Percentiles rank a stretch among this genome's conserved stretches.
Evolutionary conservation across 2,888 invertebrate genomes (phyloP).

Genomic region (Harpalus rubripes): DNA sequence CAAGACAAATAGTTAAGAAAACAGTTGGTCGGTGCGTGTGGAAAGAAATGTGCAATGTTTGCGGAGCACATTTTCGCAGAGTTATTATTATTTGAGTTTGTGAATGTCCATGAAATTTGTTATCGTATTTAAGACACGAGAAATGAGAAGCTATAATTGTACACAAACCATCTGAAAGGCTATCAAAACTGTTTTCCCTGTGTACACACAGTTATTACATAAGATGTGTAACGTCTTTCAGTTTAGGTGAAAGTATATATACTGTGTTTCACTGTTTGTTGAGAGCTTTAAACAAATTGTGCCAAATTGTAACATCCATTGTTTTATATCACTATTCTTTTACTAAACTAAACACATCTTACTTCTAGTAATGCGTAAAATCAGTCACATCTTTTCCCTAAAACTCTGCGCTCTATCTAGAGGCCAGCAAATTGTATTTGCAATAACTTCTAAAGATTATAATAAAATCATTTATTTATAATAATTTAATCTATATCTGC

Average conservation of each 20-base stretch:
- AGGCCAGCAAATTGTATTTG: no score
- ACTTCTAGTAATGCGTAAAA: no score
- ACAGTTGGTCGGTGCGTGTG: slow-evolving; percentile 27
- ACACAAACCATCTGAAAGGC: slow-evolving; percentile 42
- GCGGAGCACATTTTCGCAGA: slow-evolving; percentile 52
- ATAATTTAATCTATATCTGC: no score
- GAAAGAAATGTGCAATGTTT: slow-evolving; percentile 61
- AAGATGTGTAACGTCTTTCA: slow-evolving; percentile 75
- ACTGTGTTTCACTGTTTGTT: slow-evolving; percentile 48
- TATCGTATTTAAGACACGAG: slow-evolving; percentile 62
- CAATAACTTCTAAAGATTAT: no score
- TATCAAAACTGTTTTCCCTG: slow-evolving; percentile 63
- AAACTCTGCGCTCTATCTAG: no score
- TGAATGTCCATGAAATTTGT: slow-evolving; percentile 65
- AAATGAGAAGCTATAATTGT: slow-evolving; percentile 59
- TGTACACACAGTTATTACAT: slow-evolving; percentile 73
- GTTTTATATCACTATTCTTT: background rate
- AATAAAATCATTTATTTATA: no score
- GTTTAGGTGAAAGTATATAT: slow-evolving; percentile 74
- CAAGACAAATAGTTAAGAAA: slow-evolving; percentile 39
- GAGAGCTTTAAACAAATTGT: slow-evolving; percentile 40
- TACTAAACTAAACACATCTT: no score
- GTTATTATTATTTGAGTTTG: slow-evolving; percentile 62
- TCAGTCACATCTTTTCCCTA: no score
- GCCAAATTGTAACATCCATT: slow-evolving; percentile 41